A percentile compares a stretch with the other conserved stretches of the same genome.
These are phyloP conservation scores for Rhadina sibilatrix DNA, from an alignment of 2,113 vertebrate species.

Conservation along the genomic window DNA sequence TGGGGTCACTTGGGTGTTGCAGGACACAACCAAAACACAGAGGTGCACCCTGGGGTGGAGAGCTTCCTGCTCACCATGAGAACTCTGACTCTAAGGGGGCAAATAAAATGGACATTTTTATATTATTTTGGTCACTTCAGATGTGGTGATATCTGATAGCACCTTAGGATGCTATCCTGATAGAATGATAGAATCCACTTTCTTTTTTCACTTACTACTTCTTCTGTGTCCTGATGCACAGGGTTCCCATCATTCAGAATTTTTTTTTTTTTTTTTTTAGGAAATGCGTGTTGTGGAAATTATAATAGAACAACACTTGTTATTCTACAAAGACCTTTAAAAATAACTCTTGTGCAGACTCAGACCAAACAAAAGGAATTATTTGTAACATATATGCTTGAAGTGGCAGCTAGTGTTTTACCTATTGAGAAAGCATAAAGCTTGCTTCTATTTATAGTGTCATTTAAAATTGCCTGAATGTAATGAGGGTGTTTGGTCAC, in stretches of 20 bases:
- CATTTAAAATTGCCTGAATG: neutral
- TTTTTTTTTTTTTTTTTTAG: neutral
- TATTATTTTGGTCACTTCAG: neutral
- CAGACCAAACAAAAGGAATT: neutral
- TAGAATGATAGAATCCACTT: neutral
- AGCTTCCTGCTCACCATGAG: neutral
- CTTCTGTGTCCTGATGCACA: neutral
- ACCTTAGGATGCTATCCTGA: neutral
- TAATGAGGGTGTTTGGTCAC: neutral
- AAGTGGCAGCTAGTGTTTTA: neutral
- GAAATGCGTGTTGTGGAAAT: neutral
- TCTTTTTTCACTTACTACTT: neutral
- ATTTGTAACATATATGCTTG: neutral
- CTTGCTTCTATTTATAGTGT: neutral
- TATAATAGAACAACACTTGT: neutral
- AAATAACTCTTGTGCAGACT: neutral
- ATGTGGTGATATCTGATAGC: neutral
- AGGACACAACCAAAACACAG: neutral
- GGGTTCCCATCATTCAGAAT: neutral
- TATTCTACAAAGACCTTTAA: neutral
- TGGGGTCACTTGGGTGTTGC: neutral
- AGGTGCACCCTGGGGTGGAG: fast-evolving
- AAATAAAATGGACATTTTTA: neutral
- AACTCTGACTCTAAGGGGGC: neutral
- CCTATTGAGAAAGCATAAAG: neutral